Evolutionary conservation across 2,888 invertebrate species (phyloP), one percentile per base, ranked within the genome.

Genomic region (Sphecodes monilicornis): DNA sequence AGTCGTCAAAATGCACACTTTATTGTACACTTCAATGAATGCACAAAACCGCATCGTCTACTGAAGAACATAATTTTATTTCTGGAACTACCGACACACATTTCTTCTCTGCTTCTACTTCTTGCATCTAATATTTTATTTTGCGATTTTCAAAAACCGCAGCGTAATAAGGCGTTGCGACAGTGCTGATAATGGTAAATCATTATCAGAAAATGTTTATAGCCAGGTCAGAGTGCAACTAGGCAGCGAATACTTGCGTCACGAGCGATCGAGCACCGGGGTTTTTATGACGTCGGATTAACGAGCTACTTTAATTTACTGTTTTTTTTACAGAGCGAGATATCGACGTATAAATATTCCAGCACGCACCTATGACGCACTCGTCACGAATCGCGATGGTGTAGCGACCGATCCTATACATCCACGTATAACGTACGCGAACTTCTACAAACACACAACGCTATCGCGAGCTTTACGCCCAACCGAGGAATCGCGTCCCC

Each of bases 271-370:
- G 73, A 32, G 22, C 60, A 26, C 76, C 54, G 43, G 36, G 8
- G 36, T 29, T 78, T 71, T 75, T 77, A 75, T 68, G 71, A 74
- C 66, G 60, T 36, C 75, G 71, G 82, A 85, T 84, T 84, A 90
- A 89, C 87, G 85, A 85, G 79, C 71, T 69, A 32, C 77, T 78
- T 70, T 88, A 88, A 89, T 88, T 90, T 79, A 80, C 80, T 76
- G 71, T 36, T 29, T 72, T 50, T 50, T 50, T 66, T 36, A 66
- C 54, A 54, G 13, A 36, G 16, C 60, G 72, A 22, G 69, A 78
- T 66, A 36, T 64, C 39, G 36, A 43, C 29, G 71, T 41, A 76
- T 76, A 82, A 80, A 80, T 83, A 80, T 86, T 78, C 78, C 39
- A 76, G 54, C 80, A 70, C 83, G 70, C 75, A 77, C 39, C 75